Conservation (phyloP, 2,797 vertebrate species). For the Fistularia tabacaria region DNA sequence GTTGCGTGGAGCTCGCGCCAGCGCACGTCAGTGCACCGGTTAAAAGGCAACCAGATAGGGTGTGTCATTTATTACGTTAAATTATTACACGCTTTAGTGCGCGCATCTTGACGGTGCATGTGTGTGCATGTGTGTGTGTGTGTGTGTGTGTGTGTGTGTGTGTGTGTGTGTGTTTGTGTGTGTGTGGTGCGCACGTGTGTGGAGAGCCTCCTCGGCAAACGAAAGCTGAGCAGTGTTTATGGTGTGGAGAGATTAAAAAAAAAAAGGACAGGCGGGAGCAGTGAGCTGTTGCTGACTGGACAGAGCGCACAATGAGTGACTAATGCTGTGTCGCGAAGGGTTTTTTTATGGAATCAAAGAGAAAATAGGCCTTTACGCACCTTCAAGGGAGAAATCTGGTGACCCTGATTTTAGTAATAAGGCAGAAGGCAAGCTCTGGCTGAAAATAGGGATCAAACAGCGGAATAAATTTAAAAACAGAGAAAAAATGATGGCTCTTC, state of each 20-base stretch:
- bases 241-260: constrained; percentile 55
- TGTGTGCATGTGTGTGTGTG: too few relatives aligned
- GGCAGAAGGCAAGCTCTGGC: too few relatives aligned
- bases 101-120: constrained; percentile 16
- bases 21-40: constrained; percentile 40
- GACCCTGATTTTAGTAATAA: too few relatives aligned
- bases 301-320: constrained; percentile 47
- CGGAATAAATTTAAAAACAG: too few relatives aligned
- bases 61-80: constrained; percentile 57
- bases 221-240: constrained; percentile 56
- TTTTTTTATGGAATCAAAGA: constrained; percentile 26
- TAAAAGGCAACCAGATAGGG: constrained; percentile 40
- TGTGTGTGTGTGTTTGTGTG: too few relatives aligned
- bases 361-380: constrained; percentile 18
- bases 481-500: too few relatives aligned
- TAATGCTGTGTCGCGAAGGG: constrained; percentile 17
- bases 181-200: constrained; percentile 17
- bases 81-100: constrained; percentile 41
- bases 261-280: constrained; percentile 39
- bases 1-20: constrained; percentile 49
- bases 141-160: too few relatives aligned
- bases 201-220: constrained; percentile 34
- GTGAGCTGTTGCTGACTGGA: constrained; percentile 39
- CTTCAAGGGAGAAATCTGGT: constrained; percentile 6
- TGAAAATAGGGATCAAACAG: too few relatives aligned